A percentile compares a stretch with the other conserved stretches of the same genome.
These are phyloP conservation scores for Lasiurus borealis DNA, from an alignment of 2,113 vertebrate genomes.

Conservation along the genomic window DNA sequence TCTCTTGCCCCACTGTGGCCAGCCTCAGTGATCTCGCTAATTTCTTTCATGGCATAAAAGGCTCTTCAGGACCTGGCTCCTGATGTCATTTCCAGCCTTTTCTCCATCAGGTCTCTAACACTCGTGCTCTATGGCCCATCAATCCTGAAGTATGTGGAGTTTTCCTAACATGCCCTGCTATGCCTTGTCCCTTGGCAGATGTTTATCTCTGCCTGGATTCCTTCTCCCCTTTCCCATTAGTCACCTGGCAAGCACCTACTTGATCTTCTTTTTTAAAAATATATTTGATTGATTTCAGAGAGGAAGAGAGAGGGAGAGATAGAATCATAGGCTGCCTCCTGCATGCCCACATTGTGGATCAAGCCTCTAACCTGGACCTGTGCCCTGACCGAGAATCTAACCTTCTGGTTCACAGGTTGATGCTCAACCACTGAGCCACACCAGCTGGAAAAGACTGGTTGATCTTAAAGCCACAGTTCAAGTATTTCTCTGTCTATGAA, in stretches of 20 bases:
- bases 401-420: no score
- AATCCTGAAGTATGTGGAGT: slow-evolving; percentile 54
- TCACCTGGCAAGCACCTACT: not conserved
- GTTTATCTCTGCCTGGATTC: slow-evolving; percentile 27
- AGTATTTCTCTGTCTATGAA: not conserved
- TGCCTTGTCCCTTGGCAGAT: slow-evolving; percentile 45
- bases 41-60: slow-evolving; percentile 5
- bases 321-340: no score
- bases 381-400: no score
- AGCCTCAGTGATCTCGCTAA: not conserved
- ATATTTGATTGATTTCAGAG: no score
- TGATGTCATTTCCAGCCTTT: slow-evolving; percentile 33
- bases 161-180: not conserved
- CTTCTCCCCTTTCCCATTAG: not conserved
- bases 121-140: slow-evolving; percentile 6
- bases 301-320: no score
- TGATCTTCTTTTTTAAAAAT: no score
- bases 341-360: no score
- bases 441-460: no score
- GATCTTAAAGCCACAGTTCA: slow-evolving; percentile 20
- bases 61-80: not conserved
- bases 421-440: no score
- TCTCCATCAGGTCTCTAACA: slow-evolving; percentile 41
- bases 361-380: no score
- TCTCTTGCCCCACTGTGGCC: not conserved